Conservation (phyloP, 2,797 vertebrate genomes). For the Phataginus tetradactyla region DNA sequence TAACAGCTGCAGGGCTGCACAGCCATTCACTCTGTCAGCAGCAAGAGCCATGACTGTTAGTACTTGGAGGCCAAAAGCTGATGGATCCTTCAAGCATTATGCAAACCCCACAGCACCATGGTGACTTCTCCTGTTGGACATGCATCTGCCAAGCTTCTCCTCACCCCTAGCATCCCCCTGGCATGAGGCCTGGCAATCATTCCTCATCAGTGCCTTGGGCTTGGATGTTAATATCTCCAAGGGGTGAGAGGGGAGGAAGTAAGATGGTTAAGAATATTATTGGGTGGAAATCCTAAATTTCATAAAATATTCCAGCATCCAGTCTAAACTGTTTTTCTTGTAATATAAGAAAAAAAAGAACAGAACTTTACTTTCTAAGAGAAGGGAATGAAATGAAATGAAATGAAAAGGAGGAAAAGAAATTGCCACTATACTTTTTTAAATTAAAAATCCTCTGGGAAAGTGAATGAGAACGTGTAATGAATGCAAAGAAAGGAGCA, state of each 20-base stretch:
- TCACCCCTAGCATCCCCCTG: not conserved
- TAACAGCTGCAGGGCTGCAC: constrained; percentile 82
- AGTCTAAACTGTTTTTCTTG: not conserved
- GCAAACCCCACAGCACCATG: constrained; percentile 66
- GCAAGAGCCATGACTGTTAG: constrained; percentile 79
- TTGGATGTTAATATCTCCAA: not conserved
- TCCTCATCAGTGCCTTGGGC: not conserved
- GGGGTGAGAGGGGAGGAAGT: not conserved
- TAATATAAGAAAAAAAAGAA: not conserved
- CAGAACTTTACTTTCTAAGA: not conserved
- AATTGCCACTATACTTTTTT: not conserved
- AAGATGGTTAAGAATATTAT: not conserved
- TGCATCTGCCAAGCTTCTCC: constrained; percentile 55
- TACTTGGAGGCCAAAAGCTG: constrained; percentile 78
- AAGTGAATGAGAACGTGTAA: constrained; percentile 38
- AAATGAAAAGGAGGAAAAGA: not conserved
- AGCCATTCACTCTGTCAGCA: constrained; percentile 80
- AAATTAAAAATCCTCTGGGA: not conserved
- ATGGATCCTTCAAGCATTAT: constrained; percentile 80
- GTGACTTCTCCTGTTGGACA: constrained; percentile 47
- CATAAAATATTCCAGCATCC: not conserved
- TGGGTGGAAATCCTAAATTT: constrained; percentile 21
- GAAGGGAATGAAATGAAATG: not conserved
- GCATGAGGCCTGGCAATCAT: not conserved
- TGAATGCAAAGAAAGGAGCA: constrained; percentile 32